phyloP scores from a whole-genome alignment of 2,797 vertebrate species.

The Sphenodon punctatus region DNA sequence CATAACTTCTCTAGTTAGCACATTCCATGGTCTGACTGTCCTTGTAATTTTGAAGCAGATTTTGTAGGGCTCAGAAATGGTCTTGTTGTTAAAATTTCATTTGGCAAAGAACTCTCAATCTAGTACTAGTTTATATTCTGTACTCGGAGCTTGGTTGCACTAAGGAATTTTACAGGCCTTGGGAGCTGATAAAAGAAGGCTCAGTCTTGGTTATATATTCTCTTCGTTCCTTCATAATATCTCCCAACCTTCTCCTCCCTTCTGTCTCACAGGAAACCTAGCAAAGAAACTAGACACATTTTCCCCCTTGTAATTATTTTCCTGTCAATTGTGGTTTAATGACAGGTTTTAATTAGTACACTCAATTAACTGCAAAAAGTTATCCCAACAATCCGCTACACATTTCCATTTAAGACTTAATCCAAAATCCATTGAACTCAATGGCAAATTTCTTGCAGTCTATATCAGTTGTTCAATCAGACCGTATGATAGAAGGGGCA shows the following conservation, averaged over 20 bases:
- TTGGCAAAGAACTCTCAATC: too few species aligned
- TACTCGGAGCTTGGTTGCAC: too few species aligned
- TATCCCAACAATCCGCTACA: conserved; percentile 62
- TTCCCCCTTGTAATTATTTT: background rate
- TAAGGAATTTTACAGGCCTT: too few species aligned
- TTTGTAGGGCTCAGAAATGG: too few species aligned
- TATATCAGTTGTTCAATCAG: conserved; percentile 42
- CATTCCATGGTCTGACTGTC: too few species aligned
- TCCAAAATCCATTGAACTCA: conserved; percentile 60
- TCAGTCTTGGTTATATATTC: conserved; percentile 10
- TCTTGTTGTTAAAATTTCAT: too few species aligned
- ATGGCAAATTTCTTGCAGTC: too few species aligned
- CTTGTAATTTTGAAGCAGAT: too few species aligned
- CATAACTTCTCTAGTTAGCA: too few species aligned
- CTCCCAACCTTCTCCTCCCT: conserved; percentile 47
- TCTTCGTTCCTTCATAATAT: conserved; percentile 16
- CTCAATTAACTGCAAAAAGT: conserved; percentile 34
- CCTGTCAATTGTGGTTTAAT: conserved; percentile 51
- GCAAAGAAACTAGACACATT: background rate
- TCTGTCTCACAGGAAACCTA: conserved; percentile 38
- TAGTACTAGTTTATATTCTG: too few species aligned
- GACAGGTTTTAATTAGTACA: conserved; percentile 61
- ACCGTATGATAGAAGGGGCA: background rate
- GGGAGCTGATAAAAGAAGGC: background rate
- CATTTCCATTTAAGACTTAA: conserved; percentile 54